Evolutionary conservation across 2,888 invertebrate genomes (phyloP).

Genomic region (Elegia similella): DNA sequence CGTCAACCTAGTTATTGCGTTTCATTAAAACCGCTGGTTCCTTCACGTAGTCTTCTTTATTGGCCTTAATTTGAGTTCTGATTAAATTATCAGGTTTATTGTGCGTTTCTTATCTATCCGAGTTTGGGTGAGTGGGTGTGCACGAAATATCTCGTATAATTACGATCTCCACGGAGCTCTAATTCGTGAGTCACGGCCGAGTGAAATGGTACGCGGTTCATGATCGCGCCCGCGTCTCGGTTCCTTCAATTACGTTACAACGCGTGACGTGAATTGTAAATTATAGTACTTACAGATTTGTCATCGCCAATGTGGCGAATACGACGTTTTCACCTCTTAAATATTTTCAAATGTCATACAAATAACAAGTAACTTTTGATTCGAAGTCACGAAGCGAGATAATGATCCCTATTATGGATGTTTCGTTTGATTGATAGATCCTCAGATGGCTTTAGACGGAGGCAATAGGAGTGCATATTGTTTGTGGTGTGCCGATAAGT

Average conservation of each 20-base stretch:
- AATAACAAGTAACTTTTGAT: constrained; percentile 34
- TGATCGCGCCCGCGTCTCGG: constrained; percentile 54
- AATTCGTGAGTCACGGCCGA: constrained; percentile 79
- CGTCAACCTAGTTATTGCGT: background rate
- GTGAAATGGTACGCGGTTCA: constrained; percentile 70
- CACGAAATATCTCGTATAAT: constrained; percentile 73
- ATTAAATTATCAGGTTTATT: constrained; percentile 59
- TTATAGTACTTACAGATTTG: constrained; percentile 53
- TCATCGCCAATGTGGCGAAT: constrained; percentile 43
- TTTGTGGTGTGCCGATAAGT: constrained; percentile 55
- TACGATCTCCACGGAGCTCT: constrained; percentile 72
- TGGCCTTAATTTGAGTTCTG: constrained; percentile 61
- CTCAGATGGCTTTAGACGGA: constrained; percentile 47
- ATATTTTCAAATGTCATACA: constrained; percentile 35
- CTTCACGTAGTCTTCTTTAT: constrained; percentile 28
- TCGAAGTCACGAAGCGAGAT: constrained; percentile 41
- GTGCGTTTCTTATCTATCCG: constrained; percentile 50
- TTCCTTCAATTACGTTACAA: constrained; percentile 71
- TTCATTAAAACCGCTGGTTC: background rate
- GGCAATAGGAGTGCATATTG: constrained; percentile 44
- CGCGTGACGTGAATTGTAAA: constrained; percentile 68
- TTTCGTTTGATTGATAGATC: constrained; percentile 48
- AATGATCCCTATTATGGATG: constrained; percentile 35
- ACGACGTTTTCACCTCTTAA: constrained; percentile 59
- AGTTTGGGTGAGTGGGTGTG: constrained; percentile 57